Evolutionary conservation across 2,888 invertebrate species (phyloP).

Genomic region (Stegophylla sp.): DNA sequence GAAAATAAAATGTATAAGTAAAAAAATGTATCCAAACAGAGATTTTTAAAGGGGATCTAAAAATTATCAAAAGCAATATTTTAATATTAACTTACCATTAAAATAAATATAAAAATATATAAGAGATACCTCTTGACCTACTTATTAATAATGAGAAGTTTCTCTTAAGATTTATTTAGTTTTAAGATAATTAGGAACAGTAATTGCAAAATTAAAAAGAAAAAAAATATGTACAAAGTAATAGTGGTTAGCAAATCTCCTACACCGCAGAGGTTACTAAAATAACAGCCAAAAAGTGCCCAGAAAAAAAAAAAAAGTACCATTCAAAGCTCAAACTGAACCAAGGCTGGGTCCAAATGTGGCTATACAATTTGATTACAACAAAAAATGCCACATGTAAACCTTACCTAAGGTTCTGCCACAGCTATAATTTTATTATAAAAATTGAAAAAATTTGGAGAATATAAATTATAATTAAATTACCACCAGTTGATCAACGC

Average conservation of each 20-base stretch:
- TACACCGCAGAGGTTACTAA: slow-evolving; percentile 61
- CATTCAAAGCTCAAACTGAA: slow-evolving; percentile 60
- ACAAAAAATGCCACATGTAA: slow-evolving; percentile 49
- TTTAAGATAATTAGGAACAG: slow-evolving; percentile 40
- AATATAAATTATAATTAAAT: not conserved
- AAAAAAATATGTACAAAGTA: slow-evolving; percentile 32
- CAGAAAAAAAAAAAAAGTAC: slow-evolving; percentile 60
- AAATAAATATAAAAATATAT: slow-evolving; percentile 7
- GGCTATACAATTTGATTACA: not conserved
- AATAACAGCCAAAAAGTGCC: slow-evolving; percentile 59
- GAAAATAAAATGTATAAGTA: not conserved
- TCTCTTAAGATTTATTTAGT: not conserved
- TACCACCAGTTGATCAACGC: slow-evolving; percentile 20
- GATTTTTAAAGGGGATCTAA: slow-evolving; percentile 13
- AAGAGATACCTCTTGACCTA: slow-evolving; percentile 25
- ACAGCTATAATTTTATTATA: slow-evolving; percentile 40
- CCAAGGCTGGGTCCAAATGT: slow-evolving; percentile 61
- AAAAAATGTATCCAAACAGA: slow-evolving; percentile 29
- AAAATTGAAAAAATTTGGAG: slow-evolving; percentile 44
- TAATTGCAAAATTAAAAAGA: slow-evolving; percentile 41
- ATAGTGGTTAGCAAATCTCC: slow-evolving; percentile 44
- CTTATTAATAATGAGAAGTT: not conserved
- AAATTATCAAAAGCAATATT: not conserved
- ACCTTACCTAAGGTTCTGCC: slow-evolving; percentile 61
- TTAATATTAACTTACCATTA: slow-evolving; percentile 18